Base-by-base conservation (phyloP, 2,113 vertebrate species). In the Junco hyemalis region DNA sequence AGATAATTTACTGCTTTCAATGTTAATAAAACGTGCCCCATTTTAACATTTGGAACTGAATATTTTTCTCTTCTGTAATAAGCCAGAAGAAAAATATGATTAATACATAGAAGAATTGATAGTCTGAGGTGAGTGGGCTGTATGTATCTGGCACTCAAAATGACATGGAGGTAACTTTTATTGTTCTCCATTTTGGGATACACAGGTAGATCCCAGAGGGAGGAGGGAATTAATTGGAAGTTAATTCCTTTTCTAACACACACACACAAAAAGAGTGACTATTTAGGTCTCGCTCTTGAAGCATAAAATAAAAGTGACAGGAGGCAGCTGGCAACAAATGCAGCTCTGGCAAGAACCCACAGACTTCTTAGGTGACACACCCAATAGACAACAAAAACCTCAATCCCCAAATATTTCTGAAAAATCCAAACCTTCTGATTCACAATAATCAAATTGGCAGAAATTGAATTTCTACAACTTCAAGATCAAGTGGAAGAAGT, bases 1-100 rank as follows among this genome's bases (percentile, higher is more conserved):
- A 97, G 83, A 96, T 97, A 97, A 97, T 96, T 96, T 93, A 97
- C 91, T 96, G 93, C 94, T 95, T 96, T 96, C 59, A 61, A 53
- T 92, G 90, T 94, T 96, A 93, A 97, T 92, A 96, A 97, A 97
- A 97, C 11, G 29, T 94, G 93, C 77, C 96, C 89, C 54, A 38
- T 66, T 95, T 97, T 92, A 97, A 93, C 96, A 96, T 38, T 94
- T 91, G 82, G 92, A 96, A 93, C 54, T 12, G 64, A 72, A 28
- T 81, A 81, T 89, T 96, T 96, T 95, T 77, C 73, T 85, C 29
- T 82, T 81, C 80, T 89, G 45, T 93, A 93, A 93, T 81, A 93
- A 82, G 87, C 25, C 86, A 94, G 66, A 81, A 85, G 57, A 97
- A 96, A 90, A 96, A 92, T 93, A 90, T 47, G 80, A 98, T 95